phyloP scores from a whole-genome alignment of 2,113 vertebrate species.

The Macaca mulatta region DNA sequence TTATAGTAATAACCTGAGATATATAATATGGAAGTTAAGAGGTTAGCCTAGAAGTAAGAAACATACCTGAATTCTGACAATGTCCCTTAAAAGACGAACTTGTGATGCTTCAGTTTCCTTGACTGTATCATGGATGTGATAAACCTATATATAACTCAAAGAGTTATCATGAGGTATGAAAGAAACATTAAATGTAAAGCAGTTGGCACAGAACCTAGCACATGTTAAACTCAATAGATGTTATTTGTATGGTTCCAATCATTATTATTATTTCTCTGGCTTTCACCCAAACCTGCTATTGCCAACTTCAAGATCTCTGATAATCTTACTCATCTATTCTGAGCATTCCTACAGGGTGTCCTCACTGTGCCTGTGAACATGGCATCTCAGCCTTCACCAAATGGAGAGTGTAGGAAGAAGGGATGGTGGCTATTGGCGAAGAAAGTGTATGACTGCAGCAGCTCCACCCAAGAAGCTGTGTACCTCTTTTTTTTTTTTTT shows the following conservation, averaged over 20 bases:
- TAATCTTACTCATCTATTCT: neutral
- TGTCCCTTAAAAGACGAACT: neutral
- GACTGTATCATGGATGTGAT: neutral
- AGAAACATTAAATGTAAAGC: neutral
- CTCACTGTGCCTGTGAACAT: neutral
- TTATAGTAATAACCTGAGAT: neutral
- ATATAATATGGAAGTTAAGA: neutral
- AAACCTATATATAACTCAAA: constrained; percentile 29
- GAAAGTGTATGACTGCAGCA: neutral
- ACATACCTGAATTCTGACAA: neutral
- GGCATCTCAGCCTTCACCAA: neutral
- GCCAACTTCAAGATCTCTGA: neutral
- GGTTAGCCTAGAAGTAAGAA: neutral
- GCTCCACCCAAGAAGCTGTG: neutral
- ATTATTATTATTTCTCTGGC: constrained; percentile 36
- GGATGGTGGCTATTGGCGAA: neutral
- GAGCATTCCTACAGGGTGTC: neutral
- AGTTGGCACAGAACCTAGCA: neutral
- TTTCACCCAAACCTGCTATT: constrained; percentile 16
- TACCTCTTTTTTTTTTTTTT: neutral
- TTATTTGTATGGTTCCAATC: constrained; percentile 25
- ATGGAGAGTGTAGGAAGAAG: neutral
- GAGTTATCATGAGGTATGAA: neutral
- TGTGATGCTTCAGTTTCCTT: neutral
- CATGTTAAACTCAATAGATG: neutral